These are phyloP conservation scores for Macrosiphum euphorbiae DNA, from an alignment of 2,888 invertebrate genomes.

Conservation along the genomic window DNA sequence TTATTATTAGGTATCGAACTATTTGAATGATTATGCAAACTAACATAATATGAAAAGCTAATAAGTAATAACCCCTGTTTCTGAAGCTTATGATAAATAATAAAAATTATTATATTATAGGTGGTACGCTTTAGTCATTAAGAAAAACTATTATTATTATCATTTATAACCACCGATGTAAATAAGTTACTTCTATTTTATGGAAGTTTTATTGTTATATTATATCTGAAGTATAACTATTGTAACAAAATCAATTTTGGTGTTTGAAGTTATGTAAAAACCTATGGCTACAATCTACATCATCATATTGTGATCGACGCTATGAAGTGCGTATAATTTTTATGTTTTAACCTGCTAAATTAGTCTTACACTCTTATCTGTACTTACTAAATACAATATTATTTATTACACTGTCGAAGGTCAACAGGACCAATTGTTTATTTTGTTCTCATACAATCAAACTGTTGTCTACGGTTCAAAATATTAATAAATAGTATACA, in stretches of 20 bases:
- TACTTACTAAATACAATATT: background rate
- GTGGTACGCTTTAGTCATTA: background rate
- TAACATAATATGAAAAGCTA: background rate
- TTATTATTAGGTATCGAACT: background rate
- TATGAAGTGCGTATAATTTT: background rate
- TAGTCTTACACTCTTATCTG: background rate
- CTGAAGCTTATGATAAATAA: background rate
- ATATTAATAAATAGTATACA: constrained; percentile 9
- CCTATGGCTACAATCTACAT: background rate
- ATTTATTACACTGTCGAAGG: constrained; percentile 3
- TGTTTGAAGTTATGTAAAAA: background rate
- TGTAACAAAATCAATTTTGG: background rate
- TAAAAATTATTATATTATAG: background rate
- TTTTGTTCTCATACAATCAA: background rate
- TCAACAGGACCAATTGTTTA: constrained; percentile 36
- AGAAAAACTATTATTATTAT: background rate
- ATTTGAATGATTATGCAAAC: background rate
- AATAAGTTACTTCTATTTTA: background rate
- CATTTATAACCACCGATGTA: background rate
- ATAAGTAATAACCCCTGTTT: background rate
- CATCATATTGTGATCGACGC: background rate
- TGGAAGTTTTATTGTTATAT: background rate
- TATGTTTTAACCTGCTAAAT: background rate
- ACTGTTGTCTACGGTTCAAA: background rate
- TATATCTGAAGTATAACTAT: background rate